Evolutionary conservation across 2,113 vertebrate genomes (phyloP).

Genomic region (Semicossyphus pulcher): DNA sequence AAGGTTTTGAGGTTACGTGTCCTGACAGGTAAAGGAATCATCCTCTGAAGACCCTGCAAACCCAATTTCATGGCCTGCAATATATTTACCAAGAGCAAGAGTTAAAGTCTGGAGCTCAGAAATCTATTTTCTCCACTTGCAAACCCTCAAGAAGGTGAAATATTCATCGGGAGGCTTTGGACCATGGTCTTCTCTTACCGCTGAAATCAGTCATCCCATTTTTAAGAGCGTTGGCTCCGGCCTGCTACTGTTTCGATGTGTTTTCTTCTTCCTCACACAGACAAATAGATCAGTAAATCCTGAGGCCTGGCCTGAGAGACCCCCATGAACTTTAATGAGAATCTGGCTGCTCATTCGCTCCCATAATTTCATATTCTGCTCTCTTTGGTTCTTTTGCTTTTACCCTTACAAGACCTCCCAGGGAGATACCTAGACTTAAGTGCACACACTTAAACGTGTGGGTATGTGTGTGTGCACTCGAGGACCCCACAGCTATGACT

Average conservation of each 20-base stretch:
- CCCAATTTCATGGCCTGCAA: no score
- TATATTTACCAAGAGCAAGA: no score
- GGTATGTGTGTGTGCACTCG: constrained; percentile 25
- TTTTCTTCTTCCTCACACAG: constrained; percentile 31
- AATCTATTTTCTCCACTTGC: no score
- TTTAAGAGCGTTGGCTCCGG: constrained; percentile 1
- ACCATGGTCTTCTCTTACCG: not conserved
- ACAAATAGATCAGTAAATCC: constrained; percentile 29
- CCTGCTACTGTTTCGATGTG: constrained; percentile 36
- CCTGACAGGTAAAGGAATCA: no score
- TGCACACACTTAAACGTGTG: not conserved
- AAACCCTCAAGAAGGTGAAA: no score
- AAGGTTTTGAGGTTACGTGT: no score
- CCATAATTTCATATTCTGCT: constrained; percentile 48
- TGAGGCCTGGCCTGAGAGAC: not conserved
- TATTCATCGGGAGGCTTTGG: constrained; percentile 11
- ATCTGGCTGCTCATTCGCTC: constrained; percentile 3
- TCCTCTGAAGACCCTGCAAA: no score
- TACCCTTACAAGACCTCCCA: constrained; percentile 59
- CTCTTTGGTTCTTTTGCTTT: constrained; percentile 15
- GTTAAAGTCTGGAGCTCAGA: no score
- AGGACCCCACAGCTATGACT: constrained; percentile 46
- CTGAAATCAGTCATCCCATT: not conserved
- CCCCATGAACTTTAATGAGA: constrained; percentile 12
- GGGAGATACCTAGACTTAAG: constrained; percentile 27